Evolutionary conservation across 1,140 invertebrate genomes (phyloP).

Genomic region (Drosophila ironensis): DNA sequence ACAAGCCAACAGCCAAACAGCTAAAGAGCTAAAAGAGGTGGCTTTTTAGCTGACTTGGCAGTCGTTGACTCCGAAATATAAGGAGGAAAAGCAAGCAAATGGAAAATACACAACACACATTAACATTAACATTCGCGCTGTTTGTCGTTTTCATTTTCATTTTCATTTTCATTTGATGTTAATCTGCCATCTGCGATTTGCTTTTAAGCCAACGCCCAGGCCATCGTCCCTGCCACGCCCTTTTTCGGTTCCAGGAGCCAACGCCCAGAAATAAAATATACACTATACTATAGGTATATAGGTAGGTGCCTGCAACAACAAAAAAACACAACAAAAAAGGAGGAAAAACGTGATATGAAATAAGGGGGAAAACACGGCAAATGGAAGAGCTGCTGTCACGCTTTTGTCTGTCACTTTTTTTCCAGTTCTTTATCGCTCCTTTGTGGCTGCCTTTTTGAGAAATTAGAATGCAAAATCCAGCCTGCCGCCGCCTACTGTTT

Average conservation of each 20-base stretch:
- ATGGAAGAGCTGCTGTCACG: constrained; percentile 33
- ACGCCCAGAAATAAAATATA: constrained; percentile 65
- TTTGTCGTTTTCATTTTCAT: constrained; percentile 31
- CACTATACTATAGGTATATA: too few species aligned
- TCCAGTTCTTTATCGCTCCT: constrained; percentile 18
- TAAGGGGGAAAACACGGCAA: constrained; percentile 8
- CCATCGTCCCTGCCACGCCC: neutral
- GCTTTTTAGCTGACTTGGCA: constrained; percentile 26
- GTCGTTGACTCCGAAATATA: neutral
- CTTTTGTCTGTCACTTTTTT: constrained; percentile 29
- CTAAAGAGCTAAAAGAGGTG: neutral
- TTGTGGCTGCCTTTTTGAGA: constrained; percentile 47
- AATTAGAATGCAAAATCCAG: constrained; percentile 56
- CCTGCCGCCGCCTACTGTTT: neutral
- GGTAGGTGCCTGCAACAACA: too few species aligned
- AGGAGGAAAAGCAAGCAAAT: neutral
- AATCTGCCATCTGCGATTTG: constrained; percentile 71
- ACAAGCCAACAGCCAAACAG: too few species aligned
- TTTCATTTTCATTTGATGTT: constrained; percentile 56
- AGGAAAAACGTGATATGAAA: too few species aligned
- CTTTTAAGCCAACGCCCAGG: constrained; percentile 44
- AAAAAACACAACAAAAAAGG: neutral
- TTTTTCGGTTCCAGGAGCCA: constrained; percentile 38
- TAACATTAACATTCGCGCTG: neutral
- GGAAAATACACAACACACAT: too few species aligned